Evolutionary conservation across 2,113 vertebrate genomes (phyloP).

Genomic region (Zapornia atra): DNA sequence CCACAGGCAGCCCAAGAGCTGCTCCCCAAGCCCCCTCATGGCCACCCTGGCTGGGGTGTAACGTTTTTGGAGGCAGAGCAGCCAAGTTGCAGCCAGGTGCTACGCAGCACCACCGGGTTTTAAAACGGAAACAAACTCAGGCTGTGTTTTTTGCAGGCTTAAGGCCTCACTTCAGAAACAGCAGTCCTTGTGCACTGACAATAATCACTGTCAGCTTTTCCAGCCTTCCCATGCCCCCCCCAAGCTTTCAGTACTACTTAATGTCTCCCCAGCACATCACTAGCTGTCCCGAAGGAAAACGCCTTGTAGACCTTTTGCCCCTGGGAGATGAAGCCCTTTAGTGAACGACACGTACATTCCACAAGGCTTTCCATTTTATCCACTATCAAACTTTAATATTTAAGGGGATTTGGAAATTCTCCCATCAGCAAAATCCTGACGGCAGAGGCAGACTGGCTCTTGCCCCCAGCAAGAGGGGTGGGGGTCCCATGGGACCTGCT

Average conservation of each 20-base stretch:
- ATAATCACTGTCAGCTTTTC: not conserved
- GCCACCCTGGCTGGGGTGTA: not conserved
- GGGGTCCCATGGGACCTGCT: accelerated
- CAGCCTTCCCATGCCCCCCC: not conserved
- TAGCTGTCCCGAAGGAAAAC: not conserved
- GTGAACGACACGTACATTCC: not conserved
- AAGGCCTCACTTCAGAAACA: not conserved
- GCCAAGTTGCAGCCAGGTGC: not conserved
- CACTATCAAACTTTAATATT: not conserved
- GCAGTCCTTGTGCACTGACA: not conserved
- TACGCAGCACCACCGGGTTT: accelerated
- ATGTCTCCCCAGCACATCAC: not conserved
- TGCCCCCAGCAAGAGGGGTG: not conserved
- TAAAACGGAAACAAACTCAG: not conserved
- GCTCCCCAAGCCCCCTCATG: not conserved
- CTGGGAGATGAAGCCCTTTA: not conserved
- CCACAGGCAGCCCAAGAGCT: not conserved
- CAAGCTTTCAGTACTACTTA: not conserved
- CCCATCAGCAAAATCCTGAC: accelerated
- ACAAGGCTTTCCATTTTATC: not conserved
- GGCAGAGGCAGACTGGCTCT: accelerated
- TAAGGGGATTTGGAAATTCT: not conserved
- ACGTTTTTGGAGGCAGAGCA: not conserved
- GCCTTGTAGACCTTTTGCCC: not conserved
- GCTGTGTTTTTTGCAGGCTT: not conserved